Base-by-base conservation (phyloP, 64 coral and sea anemone species). In the Pachyseris speciosa region DNA sequence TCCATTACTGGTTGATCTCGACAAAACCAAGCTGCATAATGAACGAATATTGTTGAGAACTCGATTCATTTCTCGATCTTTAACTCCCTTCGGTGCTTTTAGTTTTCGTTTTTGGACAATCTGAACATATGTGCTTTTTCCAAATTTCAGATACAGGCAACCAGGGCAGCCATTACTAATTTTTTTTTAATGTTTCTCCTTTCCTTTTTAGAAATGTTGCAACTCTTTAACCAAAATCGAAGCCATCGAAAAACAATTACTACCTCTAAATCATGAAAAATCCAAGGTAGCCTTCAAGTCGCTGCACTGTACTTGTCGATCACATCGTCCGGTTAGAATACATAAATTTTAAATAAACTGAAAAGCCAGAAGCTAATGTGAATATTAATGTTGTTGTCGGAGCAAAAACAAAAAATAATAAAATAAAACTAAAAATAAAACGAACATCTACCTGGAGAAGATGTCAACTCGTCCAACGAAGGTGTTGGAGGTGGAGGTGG, bases 401-500 rank as follows among this genome's bases (percentile, higher is more conserved):
- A 26, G 17, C 5, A 6, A 27, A 25, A 61, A 5, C 3, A 2
- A 61, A 5, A 61, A 25, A 61, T 4, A 61, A 25, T 7, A 25
- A 45, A 11, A 45, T 4, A 45, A 11, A 45, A 19, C 29, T 0
- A 31, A 31, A 76, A 50, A 51, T 15, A 31, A 51, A 48, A 25
- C 29, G 3, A 7, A 22, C 15, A 12, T 9, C 9, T 81, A 81
- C 77, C 77, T 81, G 77, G 77, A 10, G 77, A 81, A 27, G 77
- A 81, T 12, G 77, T 81, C 2, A 81, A 53, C 33, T 81, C 77
- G 77, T 81, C 77, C 34, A 61, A 61, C 0, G 55, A 81, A 16
- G 52, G 52, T 24, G 52, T 33, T 22, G 77, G 33, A 13, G 77
- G 52, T 1, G 77, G 53, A 12, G 30, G 75, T 7, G 51, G 37